phyloP scores from a whole-genome alignment of 2,113 vertebrate species.

The Ochotona curzoniae region DNA sequence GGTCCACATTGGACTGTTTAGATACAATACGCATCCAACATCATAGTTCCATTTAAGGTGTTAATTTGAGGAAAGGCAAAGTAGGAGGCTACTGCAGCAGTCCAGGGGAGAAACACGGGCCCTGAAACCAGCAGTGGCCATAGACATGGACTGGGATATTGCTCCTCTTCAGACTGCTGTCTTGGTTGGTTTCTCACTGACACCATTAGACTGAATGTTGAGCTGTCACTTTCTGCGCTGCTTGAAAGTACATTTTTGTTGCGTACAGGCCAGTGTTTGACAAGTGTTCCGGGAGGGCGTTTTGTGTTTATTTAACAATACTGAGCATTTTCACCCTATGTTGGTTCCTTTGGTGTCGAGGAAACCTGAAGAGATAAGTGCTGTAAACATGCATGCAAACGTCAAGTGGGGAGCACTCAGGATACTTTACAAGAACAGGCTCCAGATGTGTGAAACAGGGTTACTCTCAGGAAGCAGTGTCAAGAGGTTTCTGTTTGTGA shows the following conservation, averaged over 20 bases:
- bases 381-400: conserved; percentile 16
- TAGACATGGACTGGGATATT: neutral
- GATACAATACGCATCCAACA: neutral
- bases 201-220: conserved; percentile 20
- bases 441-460: conserved; percentile 45
- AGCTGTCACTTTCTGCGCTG: conserved; percentile 33
- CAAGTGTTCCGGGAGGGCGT: conserved; percentile 29
- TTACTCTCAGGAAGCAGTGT: conserved; percentile 35
- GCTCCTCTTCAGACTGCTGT: neutral
- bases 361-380: conserved; percentile 52
- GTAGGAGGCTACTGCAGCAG: neutral
- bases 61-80: neutral
- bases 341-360: conserved; percentile 40
- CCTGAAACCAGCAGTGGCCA: neutral
- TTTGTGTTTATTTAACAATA: conserved; percentile 49
- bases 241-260: conserved; percentile 55
- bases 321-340: conserved; percentile 49
- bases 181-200: conserved; percentile 40
- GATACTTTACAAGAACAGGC: neutral
- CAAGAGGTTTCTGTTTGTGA: neutral
- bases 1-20: neutral
- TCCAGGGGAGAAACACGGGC: neutral
- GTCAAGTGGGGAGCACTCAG: neutral
- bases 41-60: neutral
- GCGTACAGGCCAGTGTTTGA: conserved; percentile 24